Evolutionary conservation across 2,888 invertebrate species (phyloP).

Genomic region (Cephus spinipes): DNA sequence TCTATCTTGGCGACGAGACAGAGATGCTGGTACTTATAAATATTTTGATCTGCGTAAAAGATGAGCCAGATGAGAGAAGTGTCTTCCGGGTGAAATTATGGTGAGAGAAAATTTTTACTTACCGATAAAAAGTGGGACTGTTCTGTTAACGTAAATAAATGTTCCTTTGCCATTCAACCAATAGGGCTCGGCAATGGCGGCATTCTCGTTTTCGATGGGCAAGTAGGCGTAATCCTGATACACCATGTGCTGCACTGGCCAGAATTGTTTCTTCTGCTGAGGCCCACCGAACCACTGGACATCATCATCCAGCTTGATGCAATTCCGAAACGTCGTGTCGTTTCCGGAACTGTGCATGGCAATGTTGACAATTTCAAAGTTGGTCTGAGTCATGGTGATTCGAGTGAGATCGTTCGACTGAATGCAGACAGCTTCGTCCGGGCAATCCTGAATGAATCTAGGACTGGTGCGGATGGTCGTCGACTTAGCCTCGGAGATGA

Average conservation of each 20-base stretch:
- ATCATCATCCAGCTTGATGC: constrained; percentile 41
- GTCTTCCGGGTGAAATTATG: too few species aligned
- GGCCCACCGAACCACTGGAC: constrained; percentile 78
- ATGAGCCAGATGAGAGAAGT: too few species aligned
- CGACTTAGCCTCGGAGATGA: too few species aligned
- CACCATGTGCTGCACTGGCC: constrained; percentile 74
- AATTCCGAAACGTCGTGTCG: constrained; percentile 28
- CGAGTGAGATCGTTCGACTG: not conserved
- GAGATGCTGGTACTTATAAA: constrained; percentile 68
- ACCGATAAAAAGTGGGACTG: constrained; percentile 75
- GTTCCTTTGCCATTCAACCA: constrained; percentile 81
- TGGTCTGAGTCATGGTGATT: not conserved
- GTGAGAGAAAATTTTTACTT: not conserved
- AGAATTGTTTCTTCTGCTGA: constrained; percentile 72
- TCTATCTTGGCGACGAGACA: constrained; percentile 72
- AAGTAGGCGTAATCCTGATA: constrained; percentile 72
- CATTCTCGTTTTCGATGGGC: constrained; percentile 70
- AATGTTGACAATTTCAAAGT: too few species aligned
- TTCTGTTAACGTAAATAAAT: constrained; percentile 74
- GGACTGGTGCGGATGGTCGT: too few species aligned
- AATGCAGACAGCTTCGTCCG: not conserved
- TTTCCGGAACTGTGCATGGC: too few species aligned
- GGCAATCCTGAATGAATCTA: not conserved
- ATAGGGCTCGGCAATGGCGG: constrained; percentile 73
- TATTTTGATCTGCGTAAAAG: constrained; percentile 71